Base-by-base conservation (phyloP, 2,797 vertebrate species). In the Odontamblyopus lacepedii region DNA sequence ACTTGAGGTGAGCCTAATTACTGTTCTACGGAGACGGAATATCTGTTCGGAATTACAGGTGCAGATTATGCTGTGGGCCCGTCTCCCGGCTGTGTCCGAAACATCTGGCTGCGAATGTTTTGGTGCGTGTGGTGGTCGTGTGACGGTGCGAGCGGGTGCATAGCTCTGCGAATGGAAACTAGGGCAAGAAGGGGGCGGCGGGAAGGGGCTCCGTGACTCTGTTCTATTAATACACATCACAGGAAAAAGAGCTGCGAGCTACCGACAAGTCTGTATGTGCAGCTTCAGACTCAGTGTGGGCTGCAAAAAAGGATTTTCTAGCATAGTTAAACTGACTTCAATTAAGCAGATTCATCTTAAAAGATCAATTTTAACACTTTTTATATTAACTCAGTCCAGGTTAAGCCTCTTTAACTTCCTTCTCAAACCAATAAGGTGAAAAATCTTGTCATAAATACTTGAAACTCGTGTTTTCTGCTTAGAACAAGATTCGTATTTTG, bases 161-260 rank as follows among this genome's bases (percentile, higher is more conserved):
- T 84, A 88, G 87, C 85, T 48, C 44, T 91, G 90, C 81, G 86
- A 85, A 89, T 92, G 89, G 90, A 92, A 93, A 93, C 76, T 91
- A 91, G 92, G 90, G 87, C 85, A 67, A 51, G 78, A 71, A 80
- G 93, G 91, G 86, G 92, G 92, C 86, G 92, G 91, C 90, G 90
- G 72, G 69, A 91, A 91, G 74, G 81, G 69, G 77, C 88, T 85
- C 91, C 92, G 90, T 90, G 75, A 92, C 93, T 91, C 74, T 87
- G 93, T 95, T 95, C 96, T 97, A 97, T 96, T 96, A 96, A 96
- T 97, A 96, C 96, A 97, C 92, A 82, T 85, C 61, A 62, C 91
- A 87, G 84, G 41, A 76, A 88, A 88, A 88, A 88, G 92, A 92
- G 90, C 91, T 93, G 92, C 87, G 87, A 93, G 93, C 82, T 88